Evolutionary conservation across 2,888 invertebrate genomes (phyloP).

Genomic region (Dastarcus helophoroides): DNA sequence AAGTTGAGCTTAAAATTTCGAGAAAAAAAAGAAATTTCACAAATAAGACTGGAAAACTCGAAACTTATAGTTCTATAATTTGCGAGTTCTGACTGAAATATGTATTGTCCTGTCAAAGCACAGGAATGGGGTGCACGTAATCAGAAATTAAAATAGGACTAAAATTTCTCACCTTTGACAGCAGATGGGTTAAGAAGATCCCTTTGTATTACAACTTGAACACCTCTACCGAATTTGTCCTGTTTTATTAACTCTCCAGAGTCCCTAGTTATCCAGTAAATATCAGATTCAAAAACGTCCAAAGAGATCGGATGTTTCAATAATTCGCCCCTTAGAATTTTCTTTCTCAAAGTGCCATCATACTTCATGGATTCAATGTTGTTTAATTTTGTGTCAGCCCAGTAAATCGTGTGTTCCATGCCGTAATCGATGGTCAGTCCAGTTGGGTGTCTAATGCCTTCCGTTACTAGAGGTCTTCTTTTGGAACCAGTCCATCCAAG

Average conservation of each 20-base stretch:
- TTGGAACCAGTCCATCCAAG: constrained; percentile 97
- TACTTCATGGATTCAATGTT: constrained; percentile 76
- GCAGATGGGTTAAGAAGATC: constrained; percentile 79
- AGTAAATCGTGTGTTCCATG: constrained; percentile 83
- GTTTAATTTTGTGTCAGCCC: constrained; percentile 91
- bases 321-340: constrained; percentile 59
- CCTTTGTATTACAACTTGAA: constrained; percentile 69
- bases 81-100: no score
- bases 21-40: no score
- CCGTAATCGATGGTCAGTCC: constrained; percentile 84
- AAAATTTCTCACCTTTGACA: constrained; percentile 51
- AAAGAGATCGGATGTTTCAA: constrained; percentile 73
- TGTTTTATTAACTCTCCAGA: constrained; percentile 78
- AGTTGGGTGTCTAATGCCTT: constrained; percentile 70
- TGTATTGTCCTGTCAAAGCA: no score
- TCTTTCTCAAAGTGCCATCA: constrained; percentile 67
- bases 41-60: no score
- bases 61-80: no score
- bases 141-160: no score
- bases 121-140: no score
- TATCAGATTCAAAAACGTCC: constrained; percentile 85
- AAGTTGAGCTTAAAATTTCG: no score
- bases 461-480: constrained; percentile 67
- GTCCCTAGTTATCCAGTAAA: constrained; percentile 90
- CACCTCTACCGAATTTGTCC: constrained; percentile 95